phyloP scores from a whole-genome alignment of 2,113 vertebrate species.

The Nerophis ophidion region DNA sequence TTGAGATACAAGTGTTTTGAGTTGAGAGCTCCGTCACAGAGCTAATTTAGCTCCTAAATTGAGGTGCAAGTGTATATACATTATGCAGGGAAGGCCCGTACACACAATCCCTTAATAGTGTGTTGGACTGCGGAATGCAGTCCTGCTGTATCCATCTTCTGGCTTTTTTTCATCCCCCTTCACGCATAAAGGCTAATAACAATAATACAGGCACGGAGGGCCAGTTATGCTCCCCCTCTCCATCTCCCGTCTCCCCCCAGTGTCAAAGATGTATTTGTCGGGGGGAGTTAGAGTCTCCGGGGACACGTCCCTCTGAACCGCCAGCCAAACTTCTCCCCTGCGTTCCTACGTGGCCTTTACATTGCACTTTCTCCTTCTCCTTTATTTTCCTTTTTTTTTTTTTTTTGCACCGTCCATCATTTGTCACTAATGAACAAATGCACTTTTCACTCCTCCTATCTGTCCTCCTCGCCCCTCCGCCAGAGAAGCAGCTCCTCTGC shows the following conservation, averaged over 20 bases:
- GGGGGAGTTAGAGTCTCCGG: slow-evolving; percentile 59
- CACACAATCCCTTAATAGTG: background rate
- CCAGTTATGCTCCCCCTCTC: slow-evolving; percentile 22
- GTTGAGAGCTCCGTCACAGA: no score
- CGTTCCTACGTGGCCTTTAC: slow-evolving; percentile 32
- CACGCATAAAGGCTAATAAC: slow-evolving; percentile 17
- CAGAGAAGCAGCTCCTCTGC: slow-evolving; percentile 60
- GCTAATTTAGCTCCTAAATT: no score
- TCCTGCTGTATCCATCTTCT: slow-evolving; percentile 8
- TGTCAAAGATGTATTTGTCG: slow-evolving; percentile 54
- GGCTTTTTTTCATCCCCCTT: slow-evolving; percentile 9
- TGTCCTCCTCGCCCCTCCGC: slow-evolving; percentile 39
- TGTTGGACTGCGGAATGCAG: slow-evolving; percentile 6
- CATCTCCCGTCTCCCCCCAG: slow-evolving; percentile 40
- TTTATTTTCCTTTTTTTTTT: slow-evolving; percentile 19
- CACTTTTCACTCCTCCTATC: slow-evolving; percentile 36
- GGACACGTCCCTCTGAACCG: slow-evolving; percentile 63
- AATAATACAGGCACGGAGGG: slow-evolving; percentile 30
- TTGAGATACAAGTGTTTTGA: no score
- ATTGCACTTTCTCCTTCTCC: slow-evolving; percentile 28
- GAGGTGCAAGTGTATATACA: no score
- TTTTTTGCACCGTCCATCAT: slow-evolving; percentile 10
- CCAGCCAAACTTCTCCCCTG: slow-evolving; percentile 61
- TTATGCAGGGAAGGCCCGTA: no score
- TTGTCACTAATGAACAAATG: slow-evolving; percentile 17